A percentile compares a stretch with the other conserved stretches of the same genome.
Evolutionary conservation across 2,888 invertebrate genomes (phyloP).

Genomic region (Gisinianus flammeolus): DNA sequence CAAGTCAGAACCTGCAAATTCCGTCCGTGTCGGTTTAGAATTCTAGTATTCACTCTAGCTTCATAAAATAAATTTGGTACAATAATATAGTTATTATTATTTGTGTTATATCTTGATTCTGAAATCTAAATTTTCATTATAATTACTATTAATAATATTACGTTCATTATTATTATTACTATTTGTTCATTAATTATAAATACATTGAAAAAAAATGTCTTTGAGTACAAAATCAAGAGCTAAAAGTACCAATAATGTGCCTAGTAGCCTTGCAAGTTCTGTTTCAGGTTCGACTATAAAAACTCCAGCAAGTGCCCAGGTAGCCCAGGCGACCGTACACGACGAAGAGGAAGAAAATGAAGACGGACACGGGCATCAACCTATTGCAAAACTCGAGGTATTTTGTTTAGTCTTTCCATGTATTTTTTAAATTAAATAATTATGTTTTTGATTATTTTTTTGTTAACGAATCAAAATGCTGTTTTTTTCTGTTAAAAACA

Average conservation of each 20-base stretch:
- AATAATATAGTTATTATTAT: too few species aligned
- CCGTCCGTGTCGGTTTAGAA: too few species aligned
- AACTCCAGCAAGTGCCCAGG: too few species aligned
- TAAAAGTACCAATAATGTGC: background rate
- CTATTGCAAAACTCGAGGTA: conserved; percentile 76
- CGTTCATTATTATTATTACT: too few species aligned
- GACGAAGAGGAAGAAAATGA: conserved; percentile 63
- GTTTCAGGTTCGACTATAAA: background rate
- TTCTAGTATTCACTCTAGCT: too few species aligned
- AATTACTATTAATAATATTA: too few species aligned
- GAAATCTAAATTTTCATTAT: too few species aligned
- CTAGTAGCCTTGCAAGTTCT: background rate
- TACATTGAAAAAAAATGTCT: too few species aligned
- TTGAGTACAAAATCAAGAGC: conserved; percentile 18
- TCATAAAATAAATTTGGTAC: too few species aligned
- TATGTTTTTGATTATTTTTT: background rate
- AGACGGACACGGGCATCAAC: conserved; percentile 75
- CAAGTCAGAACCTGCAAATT: too few species aligned
- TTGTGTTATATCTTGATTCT: too few species aligned
- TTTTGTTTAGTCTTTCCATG: conserved; percentile 23
- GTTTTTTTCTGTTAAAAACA: conserved; percentile 62
- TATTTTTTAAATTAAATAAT: background rate
- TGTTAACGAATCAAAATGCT: background rate
- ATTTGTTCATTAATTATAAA: too few species aligned
- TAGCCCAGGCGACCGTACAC: background rate